Base-by-base conservation (phyloP, 2,888 invertebrate genomes). In the Ellobium chinense region DNA sequence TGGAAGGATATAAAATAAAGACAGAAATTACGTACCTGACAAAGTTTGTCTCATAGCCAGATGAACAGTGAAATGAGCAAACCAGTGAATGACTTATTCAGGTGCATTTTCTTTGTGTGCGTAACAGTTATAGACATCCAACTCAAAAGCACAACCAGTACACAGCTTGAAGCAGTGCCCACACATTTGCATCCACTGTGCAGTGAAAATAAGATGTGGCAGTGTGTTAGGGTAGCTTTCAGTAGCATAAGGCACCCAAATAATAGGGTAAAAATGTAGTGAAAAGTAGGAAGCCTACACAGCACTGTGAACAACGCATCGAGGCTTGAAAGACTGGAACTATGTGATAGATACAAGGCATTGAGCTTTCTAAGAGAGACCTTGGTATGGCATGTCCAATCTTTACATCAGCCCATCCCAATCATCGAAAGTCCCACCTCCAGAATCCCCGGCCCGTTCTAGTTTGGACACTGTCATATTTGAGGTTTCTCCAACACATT, bases 361-460 rank as follows among this genome's bases (percentile, higher is more conserved):
- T 12, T n/a, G 24, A 29, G 2, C 5, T 14, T 56, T 46, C 34
- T 54, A 46, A 69, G 69, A 56, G 54, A 70, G 37, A 70, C 14
- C 34, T 70, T n/a, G n/a, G 36, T n/a, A 56, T 29, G 24, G 34
- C 36, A 72, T 34, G 31, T 72, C 58, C 58, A 72, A 24, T 54
- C n/a, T 18, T 21, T 9, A 36, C 56, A 56, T n/a, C 14, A 36
- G 34, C 36, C 12, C 14, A 12, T 24, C 7, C 14, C 27, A 27
- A 3, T 54, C 34, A 12, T 1, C 31, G 34, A 4, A 29, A 31
- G 29, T 34, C 70, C 56, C 34, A 56, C 34, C 56, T 70, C 70
- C 70, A 70, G 56, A 69, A 29, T 29, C 58, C 58, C 27, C 14
- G 36, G 58, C 72, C 70, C n/a, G 27, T n/a, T 36, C 60, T 36